These are phyloP conservation scores for Chironomus tentans DNA, from an alignment of 2,888 invertebrate genomes.

Conservation along the genomic window DNA sequence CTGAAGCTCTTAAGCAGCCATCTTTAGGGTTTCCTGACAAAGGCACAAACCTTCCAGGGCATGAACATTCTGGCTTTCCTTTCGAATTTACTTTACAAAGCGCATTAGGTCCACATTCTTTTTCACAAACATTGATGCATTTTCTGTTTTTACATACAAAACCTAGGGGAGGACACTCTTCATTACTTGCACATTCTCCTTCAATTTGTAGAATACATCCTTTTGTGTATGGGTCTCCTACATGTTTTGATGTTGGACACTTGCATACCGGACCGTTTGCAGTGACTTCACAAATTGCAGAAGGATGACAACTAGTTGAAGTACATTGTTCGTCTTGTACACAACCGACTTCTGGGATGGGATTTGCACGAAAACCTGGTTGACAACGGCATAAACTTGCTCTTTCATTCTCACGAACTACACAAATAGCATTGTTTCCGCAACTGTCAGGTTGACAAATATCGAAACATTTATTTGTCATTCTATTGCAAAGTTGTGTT, in stretches of 20 bases:
- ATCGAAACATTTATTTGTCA: slow-evolving; percentile 72
- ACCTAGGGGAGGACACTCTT: slow-evolving; percentile 61
- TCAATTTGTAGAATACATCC: slow-evolving; percentile 62
- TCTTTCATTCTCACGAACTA: slow-evolving; percentile 68
- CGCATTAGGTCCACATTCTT: slow-evolving; percentile 72
- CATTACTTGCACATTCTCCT: slow-evolving; percentile 61
- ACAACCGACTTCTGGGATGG: slow-evolving; percentile 76
- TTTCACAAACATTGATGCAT: slow-evolving; percentile 74
- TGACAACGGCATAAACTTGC: slow-evolving; percentile 72
- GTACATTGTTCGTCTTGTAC: slow-evolving; percentile 60
- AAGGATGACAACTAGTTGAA: slow-evolving; percentile 70
- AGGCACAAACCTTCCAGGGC: slow-evolving; percentile 67
- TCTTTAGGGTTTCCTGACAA: slow-evolving; percentile 50
- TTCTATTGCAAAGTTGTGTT: slow-evolving; percentile 69
- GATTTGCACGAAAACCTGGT: slow-evolving; percentile 70
- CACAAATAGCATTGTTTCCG: slow-evolving; percentile 78
- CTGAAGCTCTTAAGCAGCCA: slow-evolving; percentile 63
- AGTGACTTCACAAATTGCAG: slow-evolving; percentile 66
- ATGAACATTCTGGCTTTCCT: slow-evolving; percentile 67
- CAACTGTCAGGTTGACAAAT: slow-evolving; percentile 75
- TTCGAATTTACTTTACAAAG: slow-evolving; percentile 63
- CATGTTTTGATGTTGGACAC: slow-evolving; percentile 59
- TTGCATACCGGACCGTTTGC: slow-evolving; percentile 63
- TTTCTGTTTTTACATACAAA: slow-evolving; percentile 60
- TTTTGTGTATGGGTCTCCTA: slow-evolving; percentile 64